These are phyloP conservation scores for Muntiacus reevesi DNA, from an alignment of 2,113 vertebrate species.

Conservation along the genomic window DNA sequence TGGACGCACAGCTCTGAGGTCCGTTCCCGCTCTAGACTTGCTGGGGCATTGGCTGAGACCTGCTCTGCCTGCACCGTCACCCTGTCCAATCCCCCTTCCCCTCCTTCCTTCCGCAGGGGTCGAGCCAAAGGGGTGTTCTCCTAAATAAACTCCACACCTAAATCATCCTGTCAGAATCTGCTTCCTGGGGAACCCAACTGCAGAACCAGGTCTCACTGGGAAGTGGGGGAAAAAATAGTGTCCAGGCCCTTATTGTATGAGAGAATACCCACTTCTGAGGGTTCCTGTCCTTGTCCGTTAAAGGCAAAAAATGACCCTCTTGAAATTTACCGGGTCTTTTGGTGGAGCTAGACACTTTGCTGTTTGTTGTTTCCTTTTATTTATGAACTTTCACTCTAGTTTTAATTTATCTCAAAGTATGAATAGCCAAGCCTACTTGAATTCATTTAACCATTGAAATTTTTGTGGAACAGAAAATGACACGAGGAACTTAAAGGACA, in stretches of 20 bases:
- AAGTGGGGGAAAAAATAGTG: background rate
- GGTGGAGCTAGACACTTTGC: background rate
- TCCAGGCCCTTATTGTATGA: background rate
- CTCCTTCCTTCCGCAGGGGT: background rate
- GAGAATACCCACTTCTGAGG: background rate
- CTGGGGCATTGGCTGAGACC: background rate
- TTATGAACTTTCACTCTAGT: slow-evolving; percentile 12
- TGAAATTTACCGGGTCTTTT: background rate
- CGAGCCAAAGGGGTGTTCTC: background rate
- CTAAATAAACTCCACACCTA: background rate
- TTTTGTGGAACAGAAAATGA: slow-evolving; percentile 38
- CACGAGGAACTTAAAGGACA: background rate
- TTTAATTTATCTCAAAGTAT: slow-evolving; percentile 43
- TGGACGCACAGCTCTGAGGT: background rate
- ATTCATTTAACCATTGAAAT: slow-evolving; percentile 36
- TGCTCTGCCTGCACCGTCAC: background rate
- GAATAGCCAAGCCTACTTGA: background rate
- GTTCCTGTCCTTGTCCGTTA: slow-evolving; percentile 21
- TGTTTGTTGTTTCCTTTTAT: slow-evolving; percentile 24
- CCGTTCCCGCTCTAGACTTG: background rate
- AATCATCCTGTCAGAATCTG: background rate
- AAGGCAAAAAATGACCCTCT: background rate
- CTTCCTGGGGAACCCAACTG: background rate
- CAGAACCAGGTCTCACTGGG: background rate
- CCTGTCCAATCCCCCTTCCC: background rate